Base-by-base conservation (phyloP, 2,113 vertebrate species). In the Lutjanus erythropterus region DNA sequence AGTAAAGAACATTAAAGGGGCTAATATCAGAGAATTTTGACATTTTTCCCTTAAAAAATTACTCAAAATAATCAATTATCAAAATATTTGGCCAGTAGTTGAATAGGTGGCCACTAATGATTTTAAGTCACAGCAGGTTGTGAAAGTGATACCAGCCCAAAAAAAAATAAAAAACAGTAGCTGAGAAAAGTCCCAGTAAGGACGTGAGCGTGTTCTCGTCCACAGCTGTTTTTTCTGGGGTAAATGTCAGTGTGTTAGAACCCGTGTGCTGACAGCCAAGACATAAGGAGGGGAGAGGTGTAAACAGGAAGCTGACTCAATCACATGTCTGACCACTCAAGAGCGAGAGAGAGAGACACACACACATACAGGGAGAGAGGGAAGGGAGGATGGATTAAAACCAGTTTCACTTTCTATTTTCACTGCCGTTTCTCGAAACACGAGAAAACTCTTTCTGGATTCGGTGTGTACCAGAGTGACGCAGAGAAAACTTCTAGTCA, bases 221-320 rank as follows among this genome's bases (percentile, higher is more conserved):
- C 77, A 65, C 79, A 74, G 69, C 80, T 75, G 81, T n/a, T 58
- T 3, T n/a, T 60, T 86, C 76, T 78, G 25, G 80, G 68, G 70
- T 9, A 83, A 81, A 88, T 6, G 73, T 78, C 61, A 81, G 37
- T 18, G 78, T 29, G 72, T 64, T 72, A 62, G 77, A 86, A 87
- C 46, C 25, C 29, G 74, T 35, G 39, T 8, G 35, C 77, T 78
- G 84, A 91, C 88, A 79, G 75, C 42, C 71, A 9, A 78, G 70
- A 79, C 60, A 58, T 21, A 52, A 76, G 77, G 79, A 83, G 25
- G 80, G 50, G 75, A 72, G 82, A 88, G 87, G 87, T 86, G 79
- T 91, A 89, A 91, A 94, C 91, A 93, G 93, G 91, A 93, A 94
- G 89, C 80, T 81, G 84, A 80, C 55, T 86, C 23, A 80, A 79